These are phyloP conservation scores for Chamaetylas fuelleborni DNA, from an alignment of 2,113 vertebrate species.

Conservation along the genomic window DNA sequence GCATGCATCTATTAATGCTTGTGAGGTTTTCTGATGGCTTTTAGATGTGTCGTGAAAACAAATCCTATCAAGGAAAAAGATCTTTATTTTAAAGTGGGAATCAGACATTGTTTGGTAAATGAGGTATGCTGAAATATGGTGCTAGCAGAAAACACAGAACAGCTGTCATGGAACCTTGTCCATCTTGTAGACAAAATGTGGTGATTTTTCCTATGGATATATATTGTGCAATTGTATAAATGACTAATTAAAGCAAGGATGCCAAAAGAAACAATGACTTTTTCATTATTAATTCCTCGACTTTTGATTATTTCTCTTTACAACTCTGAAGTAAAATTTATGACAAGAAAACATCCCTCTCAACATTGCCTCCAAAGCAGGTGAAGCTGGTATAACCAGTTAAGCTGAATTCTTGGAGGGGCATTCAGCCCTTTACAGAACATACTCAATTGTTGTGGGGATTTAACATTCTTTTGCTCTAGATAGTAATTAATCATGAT, in stretches of 20 bases:
- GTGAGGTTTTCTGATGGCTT: background rate
- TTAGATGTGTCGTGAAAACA: background rate
- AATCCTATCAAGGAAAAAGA: background rate
- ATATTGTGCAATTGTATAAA: background rate
- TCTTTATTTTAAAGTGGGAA: background rate
- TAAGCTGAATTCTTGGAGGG: background rate
- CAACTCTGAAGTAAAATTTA: background rate
- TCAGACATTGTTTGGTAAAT: background rate
- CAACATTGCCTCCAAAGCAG: background rate
- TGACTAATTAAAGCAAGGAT: background rate
- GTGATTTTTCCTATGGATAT: background rate
- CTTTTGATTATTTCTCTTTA: background rate
- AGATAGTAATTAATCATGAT: constrained; percentile 49
- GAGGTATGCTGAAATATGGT: background rate
- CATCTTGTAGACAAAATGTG: background rate
- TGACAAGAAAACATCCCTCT: background rate
- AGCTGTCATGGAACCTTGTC: background rate
- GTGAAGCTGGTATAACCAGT: background rate
- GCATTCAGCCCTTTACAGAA: background rate
- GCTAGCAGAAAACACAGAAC: background rate
- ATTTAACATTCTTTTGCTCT: constrained; percentile 34
- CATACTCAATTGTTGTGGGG: background rate
- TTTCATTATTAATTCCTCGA: background rate
- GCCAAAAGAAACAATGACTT: background rate
- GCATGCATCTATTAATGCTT: background rate